Evolutionary conservation across 2,888 invertebrate species (phyloP).

Genomic region (Ariolimax columbianus): DNA sequence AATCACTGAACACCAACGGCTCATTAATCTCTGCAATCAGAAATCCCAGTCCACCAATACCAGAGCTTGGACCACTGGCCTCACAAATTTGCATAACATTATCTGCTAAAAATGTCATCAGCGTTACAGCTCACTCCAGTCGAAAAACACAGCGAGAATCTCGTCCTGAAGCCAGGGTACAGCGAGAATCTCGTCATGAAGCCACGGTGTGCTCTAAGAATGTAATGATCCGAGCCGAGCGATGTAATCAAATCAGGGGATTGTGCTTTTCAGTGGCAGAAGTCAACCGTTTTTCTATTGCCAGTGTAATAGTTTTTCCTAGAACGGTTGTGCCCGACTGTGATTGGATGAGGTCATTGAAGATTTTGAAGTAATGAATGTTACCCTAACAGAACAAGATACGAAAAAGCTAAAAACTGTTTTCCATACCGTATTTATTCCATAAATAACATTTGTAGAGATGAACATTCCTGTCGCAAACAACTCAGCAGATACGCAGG

Average conservation of each 20-base stretch:
- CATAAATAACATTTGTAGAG: too few species aligned
- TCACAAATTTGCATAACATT: neutral
- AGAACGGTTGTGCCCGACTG: neutral
- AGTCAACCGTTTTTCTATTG: constrained; percentile 14
- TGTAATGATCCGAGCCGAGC: neutral
- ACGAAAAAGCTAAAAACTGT: too few species aligned
- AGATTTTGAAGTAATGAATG: neutral
- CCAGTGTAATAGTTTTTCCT: neutral
- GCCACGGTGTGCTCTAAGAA: neutral
- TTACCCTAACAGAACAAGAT: neutral
- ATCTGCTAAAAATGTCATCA: neutral
- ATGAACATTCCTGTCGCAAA: too few species aligned
- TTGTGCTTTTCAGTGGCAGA: constrained; percentile 8
- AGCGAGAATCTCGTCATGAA: neutral
- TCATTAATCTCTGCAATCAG: neutral
- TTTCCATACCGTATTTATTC: too few species aligned
- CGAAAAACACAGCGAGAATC: neutral
- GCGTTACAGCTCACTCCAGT: neutral
- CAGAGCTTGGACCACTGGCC: neutral
- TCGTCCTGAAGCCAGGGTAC: neutral
- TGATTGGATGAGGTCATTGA: neutral
- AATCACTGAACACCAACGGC: neutral
- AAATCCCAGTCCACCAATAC: neutral
- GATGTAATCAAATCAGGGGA: constrained; percentile 9
- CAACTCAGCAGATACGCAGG: too few species aligned